Percentiles rank a stretch among this genome's conserved stretches.
Evolutionary conservation across 2,888 invertebrate genomes (phyloP).

Genomic region (Drosophila testacea): DNA sequence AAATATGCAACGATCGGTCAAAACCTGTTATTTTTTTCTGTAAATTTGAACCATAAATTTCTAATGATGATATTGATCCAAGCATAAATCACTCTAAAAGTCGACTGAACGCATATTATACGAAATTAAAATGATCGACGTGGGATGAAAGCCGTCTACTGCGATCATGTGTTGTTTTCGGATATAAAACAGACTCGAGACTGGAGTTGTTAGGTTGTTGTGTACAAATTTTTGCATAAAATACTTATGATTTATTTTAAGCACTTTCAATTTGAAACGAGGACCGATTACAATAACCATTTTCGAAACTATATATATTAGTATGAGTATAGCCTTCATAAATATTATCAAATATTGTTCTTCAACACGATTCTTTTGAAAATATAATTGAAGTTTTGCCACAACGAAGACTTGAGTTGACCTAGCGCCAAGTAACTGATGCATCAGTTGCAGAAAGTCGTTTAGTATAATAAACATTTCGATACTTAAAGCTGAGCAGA

Average conservation of each 20-base stretch:
- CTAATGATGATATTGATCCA: conserved; percentile 68
- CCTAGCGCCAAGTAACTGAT: conserved; percentile 1
- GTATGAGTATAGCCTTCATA: not conserved
- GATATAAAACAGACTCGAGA: conserved; percentile 10
- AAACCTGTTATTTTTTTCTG: conserved; percentile 60
- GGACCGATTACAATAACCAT: conserved; percentile 18
- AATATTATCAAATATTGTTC: not conserved
- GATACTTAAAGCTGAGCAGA: conserved; percentile 49
- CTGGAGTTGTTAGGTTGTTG: conserved; percentile 29
- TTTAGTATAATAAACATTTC: conserved; percentile 47
- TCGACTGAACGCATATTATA: conserved; percentile 48
- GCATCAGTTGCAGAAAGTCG: conserved; percentile 2
- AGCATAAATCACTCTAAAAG: conserved; percentile 56
- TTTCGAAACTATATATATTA: conserved; percentile 4
- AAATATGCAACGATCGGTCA: conserved; percentile 27
- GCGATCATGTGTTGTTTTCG: conserved; percentile 21
- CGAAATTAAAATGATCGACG: conserved; percentile 61
- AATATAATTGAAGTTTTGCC: not conserved
- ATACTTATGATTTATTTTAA: conserved; percentile 41
- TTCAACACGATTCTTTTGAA: not conserved
- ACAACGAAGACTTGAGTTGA: too few relatives aligned
- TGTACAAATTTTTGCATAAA: conserved; percentile 28
- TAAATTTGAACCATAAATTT: conserved; percentile 62
- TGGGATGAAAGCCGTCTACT: conserved; percentile 33
- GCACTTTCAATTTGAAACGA: conserved; percentile 11